Conservation (phyloP, 2,888 invertebrate genomes). For the Eupelmus urozonus region DNA sequence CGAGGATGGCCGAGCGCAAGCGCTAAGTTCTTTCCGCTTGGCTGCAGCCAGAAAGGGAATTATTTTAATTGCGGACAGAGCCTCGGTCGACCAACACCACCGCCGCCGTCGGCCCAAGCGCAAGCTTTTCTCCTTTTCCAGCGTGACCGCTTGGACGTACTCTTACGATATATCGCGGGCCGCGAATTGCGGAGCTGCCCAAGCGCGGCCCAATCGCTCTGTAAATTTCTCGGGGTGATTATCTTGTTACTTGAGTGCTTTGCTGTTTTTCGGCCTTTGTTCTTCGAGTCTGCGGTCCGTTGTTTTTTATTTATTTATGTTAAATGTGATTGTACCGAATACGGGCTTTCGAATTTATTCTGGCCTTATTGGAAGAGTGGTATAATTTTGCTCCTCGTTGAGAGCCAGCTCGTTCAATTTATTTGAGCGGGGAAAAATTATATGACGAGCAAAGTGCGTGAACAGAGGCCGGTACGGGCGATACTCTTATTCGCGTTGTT, state of each 20-base stretch:
- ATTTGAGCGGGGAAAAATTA: conserved; percentile 39
- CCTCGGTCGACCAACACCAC: conserved; percentile 72
- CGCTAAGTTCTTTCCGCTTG: conserved; percentile 78
- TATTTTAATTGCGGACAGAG: conserved; percentile 78
- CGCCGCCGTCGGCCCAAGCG: conserved; percentile 47
- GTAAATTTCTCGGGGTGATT: conserved; percentile 54
- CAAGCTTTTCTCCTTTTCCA: conserved; percentile 28
- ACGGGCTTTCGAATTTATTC: too few relatives aligned
- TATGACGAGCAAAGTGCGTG: conserved; percentile 44
- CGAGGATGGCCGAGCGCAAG: conserved; percentile 66
- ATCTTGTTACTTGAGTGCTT: conserved; percentile 51
- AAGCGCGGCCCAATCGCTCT: conserved; percentile 24
- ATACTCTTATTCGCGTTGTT: not conserved
- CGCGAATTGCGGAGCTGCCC: too few relatives aligned
- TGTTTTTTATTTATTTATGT: too few relatives aligned
- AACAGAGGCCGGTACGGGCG: conserved; percentile 1
- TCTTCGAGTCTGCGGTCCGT: not conserved
- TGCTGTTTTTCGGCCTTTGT: conserved; percentile 43
- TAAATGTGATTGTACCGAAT: too few relatives aligned
- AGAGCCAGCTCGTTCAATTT: conserved; percentile 30
- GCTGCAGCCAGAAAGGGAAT: conserved; percentile 78
- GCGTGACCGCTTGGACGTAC: not conserved
- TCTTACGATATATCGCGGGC: conserved; percentile 33
- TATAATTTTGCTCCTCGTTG: too few relatives aligned
- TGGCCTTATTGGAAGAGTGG: too few relatives aligned